A percentile compares a stretch with the other conserved stretches of the same genome.
These are phyloP conservation scores for Cheilosia grossa DNA, from an alignment of 2,888 invertebrate species.

Conservation along the genomic window DNA sequence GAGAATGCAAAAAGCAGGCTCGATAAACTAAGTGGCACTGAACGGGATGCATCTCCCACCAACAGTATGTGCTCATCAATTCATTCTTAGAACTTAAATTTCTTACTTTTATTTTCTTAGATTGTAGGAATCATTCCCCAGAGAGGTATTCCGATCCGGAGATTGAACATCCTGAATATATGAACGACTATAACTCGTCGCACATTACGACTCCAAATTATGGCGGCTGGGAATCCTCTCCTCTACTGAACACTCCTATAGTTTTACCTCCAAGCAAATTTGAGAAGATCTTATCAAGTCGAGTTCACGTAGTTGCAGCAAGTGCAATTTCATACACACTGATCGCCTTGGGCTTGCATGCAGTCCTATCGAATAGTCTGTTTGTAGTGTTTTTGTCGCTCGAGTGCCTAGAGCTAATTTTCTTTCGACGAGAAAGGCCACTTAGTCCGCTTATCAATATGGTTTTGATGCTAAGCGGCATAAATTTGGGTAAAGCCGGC, in stretches of 20 bases:
- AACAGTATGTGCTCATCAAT: constrained; percentile 32
- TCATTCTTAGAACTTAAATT: background rate
- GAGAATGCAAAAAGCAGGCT: constrained; percentile 64
- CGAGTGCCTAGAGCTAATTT: constrained; percentile 49
- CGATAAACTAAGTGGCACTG: constrained; percentile 51
- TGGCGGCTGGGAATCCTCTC: constrained; percentile 32
- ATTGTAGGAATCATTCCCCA: constrained; percentile 27
- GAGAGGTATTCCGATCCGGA: constrained; percentile 65
- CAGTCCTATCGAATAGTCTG: constrained; percentile 31
- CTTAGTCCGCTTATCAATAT: constrained; percentile 45
- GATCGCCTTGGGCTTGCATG: constrained; percentile 24
- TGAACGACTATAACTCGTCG: constrained; percentile 26
- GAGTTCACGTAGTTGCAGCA: constrained; percentile 44
- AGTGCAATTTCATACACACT: constrained; percentile 55
- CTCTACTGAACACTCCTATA: constrained; percentile 17
- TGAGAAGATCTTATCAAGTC: constrained; percentile 36
- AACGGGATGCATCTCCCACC: constrained; percentile 20
- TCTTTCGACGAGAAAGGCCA: constrained; percentile 38
- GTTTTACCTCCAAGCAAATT: constrained; percentile 42
- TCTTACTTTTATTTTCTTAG: constrained; percentile 18
- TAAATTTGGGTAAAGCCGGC: constrained; percentile 51
- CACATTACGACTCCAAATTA: constrained; percentile 19
- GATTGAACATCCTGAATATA: constrained; percentile 54
- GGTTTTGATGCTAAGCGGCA: constrained; percentile 44
- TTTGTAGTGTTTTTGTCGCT: constrained; percentile 47